A percentile compares a stretch with the other conserved stretches of the same genome.
Evolutionary conservation across 30 jellyfish, hydroid and myxozoan genomes (phyloP).

Genomic region (Pelagia noctiluca): DNA sequence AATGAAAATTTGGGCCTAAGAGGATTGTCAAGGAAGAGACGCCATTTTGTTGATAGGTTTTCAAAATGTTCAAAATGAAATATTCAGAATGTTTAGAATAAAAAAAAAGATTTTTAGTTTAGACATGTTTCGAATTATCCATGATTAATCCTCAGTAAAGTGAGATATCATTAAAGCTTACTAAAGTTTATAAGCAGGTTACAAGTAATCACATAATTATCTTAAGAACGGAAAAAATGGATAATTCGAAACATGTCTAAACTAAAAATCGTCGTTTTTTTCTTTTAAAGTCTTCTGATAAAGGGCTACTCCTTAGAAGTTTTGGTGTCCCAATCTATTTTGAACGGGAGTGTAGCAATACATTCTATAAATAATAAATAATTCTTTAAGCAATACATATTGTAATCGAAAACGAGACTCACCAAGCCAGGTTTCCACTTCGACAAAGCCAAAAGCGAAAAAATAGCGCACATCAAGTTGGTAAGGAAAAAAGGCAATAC

Average conservation of each 20-base stretch:
- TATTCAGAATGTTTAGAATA: too few species aligned
- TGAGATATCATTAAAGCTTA: too few species aligned
- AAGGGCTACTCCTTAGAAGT: background rate
- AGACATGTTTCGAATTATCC: background rate
- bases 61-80: too few species aligned
- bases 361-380: background rate
- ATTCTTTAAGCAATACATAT: background rate
- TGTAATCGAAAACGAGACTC: background rate
- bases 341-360: background rate
- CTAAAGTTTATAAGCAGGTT: too few species aligned
- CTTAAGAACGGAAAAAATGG: too few species aligned
- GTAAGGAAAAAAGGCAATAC: constrained; percentile 47
- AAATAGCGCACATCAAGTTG: constrained; percentile 12
- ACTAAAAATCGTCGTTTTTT: too few species aligned
- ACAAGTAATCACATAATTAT: too few species aligned
- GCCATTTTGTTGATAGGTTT: too few species aligned
- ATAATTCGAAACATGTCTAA: too few species aligned
- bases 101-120: background rate
- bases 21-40: too few species aligned
- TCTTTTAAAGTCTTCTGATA: background rate
- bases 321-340: background rate
- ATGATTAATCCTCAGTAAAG: too few species aligned
- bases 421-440: constrained; percentile 52
- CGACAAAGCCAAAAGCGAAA: constrained; percentile 16
- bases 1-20: too few species aligned